Conservation (phyloP, 1,140 invertebrate species). For the Sogatella furcifera region DNA sequence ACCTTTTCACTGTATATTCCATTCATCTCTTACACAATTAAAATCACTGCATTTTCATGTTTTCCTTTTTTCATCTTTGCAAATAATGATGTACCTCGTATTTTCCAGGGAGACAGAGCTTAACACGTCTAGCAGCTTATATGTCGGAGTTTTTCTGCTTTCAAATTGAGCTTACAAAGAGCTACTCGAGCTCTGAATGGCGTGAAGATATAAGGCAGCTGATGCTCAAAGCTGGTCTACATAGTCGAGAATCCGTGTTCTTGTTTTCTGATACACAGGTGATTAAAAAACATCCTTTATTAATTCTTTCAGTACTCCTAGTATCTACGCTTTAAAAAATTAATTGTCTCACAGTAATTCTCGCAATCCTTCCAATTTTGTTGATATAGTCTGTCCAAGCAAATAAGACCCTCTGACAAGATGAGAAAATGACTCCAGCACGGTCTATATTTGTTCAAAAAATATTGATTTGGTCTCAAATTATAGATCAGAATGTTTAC, state of each 20-base stretch:
- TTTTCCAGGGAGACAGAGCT: constrained; percentile 45
- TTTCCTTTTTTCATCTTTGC: no score
- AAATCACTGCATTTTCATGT: no score
- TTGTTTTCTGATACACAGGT: constrained; percentile 54
- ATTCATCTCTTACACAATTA: no score
- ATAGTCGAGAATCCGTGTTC: constrained; percentile 47
- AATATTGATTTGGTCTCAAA: no score
- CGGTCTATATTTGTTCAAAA: no score
- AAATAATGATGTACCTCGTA: no score
- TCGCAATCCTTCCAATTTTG: background rate
- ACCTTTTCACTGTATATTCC: no score
- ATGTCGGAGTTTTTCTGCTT: constrained; percentile 48
- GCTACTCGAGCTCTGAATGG: constrained; percentile 44
- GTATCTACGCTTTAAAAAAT: background rate
- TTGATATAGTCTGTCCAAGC: no score
- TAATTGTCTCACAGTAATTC: background rate
- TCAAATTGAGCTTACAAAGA: constrained; percentile 39
- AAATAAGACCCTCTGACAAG: no score
- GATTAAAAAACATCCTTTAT: constrained; percentile 5
- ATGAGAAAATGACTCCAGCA: no score
- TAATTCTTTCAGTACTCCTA: background rate
- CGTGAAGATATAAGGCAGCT: constrained; percentile 49
- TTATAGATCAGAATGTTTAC: no score
- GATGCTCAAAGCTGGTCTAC: constrained; percentile 43
- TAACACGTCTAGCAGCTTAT: constrained; percentile 48